Base-by-base conservation (phyloP, 2,113 vertebrate genomes). In the Onychostruthus taczanowskii region DNA sequence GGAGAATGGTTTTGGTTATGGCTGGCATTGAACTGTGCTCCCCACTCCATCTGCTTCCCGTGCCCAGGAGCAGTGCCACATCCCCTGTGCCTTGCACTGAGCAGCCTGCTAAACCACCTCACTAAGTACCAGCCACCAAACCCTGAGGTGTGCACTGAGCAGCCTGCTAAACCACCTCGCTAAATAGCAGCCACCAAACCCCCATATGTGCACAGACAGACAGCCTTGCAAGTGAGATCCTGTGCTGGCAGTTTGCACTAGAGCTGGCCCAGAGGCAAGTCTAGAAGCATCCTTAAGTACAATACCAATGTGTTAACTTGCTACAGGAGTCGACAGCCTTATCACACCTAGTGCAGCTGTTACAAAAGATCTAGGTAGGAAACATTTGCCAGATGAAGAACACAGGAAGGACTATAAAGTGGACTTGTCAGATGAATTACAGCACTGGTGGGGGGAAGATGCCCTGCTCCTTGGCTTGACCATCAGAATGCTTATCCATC, bases 71-170 rank as follows among this genome's bases (percentile, higher is more conserved):
- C 78, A 44, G 85, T 55, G 44, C 58, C 58, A 59, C 55, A 4
- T 14, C 1, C 1, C 77, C 35, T 23, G 8, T 2, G 12, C 1
- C 0, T 0, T 19, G 13, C 30, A 27, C 50, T 28, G 64, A 78
- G 82, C 64, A 58, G 33, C 5, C 2, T 39, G 37, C 35, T 52
- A 59, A 12, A 37, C 15, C 22, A 58, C 39, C 39, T n/a, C 20
- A 4, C 64, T n/a, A 44, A 53, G 50, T 14, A 12, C 21, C 62
- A 19, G 4, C 1, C 27, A 6, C 21, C 24, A 56, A 80, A 33
- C 7, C 39, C 61, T 37, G 37, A 37, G 37, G 37, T 37, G 37
- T 37, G 37, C 37, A 37, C 37, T 37, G 37, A 37, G 37, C 37
- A 37, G 8, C 37, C 37, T 37, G 37, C 37, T 37, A 37, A 37